Percentiles rank a stretch among this genome's conserved stretches.
Evolutionary conservation across 2,888 invertebrate genomes (phyloP).

Genomic region (Atethmia centrago): DNA sequence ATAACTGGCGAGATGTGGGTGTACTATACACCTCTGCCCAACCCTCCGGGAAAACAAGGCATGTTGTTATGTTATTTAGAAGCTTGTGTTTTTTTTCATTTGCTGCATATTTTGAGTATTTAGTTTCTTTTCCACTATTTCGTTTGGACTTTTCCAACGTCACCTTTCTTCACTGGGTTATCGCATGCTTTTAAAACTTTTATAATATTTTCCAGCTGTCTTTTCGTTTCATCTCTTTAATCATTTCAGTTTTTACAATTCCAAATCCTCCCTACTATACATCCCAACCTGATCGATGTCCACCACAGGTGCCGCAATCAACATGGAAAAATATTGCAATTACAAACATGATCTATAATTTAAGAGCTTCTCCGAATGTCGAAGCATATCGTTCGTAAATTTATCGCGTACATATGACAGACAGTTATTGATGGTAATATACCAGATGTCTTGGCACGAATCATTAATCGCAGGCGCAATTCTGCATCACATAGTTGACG

Average conservation of each 20-base stretch:
- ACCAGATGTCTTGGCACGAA: slow-evolving; percentile 71
- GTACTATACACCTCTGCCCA: too few relatives aligned
- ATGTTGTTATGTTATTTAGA: too few relatives aligned
- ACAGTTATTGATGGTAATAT: slow-evolving; percentile 76
- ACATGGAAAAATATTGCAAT: slow-evolving; percentile 49
- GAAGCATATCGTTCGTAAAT: slow-evolving; percentile 63
- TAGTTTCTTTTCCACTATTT: not conserved
- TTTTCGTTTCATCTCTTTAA: not conserved
- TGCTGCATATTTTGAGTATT: not conserved
- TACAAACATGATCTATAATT: slow-evolving; percentile 40
- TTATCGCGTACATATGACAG: slow-evolving; percentile 69
- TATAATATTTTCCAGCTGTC: not conserved
- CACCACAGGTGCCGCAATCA: slow-evolving; percentile 43
- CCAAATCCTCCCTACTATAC: slow-evolving; percentile 1
- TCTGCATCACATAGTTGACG: slow-evolving; percentile 80
- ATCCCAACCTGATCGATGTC: slow-evolving; percentile 28
- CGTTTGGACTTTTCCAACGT: not conserved
- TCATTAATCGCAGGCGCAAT: slow-evolving; percentile 72
- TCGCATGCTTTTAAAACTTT: not conserved
- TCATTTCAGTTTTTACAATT: not conserved
- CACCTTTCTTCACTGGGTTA: not conserved
- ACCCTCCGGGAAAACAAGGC: too few relatives aligned
- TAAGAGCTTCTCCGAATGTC: slow-evolving; percentile 50
- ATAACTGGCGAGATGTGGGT: too few relatives aligned
- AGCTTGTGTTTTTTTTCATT: too few relatives aligned